Evolutionary conservation across 2,113 vertebrate species (phyloP), one percentile per base, ranked within the genome.

Genomic region (Dicerorhinus sumatrensis): DNA sequence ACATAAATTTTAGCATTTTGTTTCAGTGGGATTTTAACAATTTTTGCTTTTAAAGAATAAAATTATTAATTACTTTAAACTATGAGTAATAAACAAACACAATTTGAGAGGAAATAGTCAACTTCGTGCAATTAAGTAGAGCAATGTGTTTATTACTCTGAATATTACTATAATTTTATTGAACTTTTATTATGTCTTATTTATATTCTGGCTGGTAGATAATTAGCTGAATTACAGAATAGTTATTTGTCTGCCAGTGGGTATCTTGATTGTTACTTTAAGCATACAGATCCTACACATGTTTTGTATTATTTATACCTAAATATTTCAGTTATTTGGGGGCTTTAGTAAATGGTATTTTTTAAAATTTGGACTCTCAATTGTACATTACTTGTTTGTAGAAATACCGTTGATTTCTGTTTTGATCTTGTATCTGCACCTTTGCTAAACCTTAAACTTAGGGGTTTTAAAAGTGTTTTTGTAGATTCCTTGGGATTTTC

Each of bases 41-140:
- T 36, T 86, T 92, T 42, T 89, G 25, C 56, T 90, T 95, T 92
- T 83, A 84, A 95, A 48, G 91, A 81, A 48, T 60, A 72, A 73
- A 85, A 51, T 42, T 51, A 72, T 89, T 56, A 83, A 84, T 73
- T 79, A 56, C n/a, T 48, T 91, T 51, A 87, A 86, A 46, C 60
- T 76, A 4, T 48, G 12, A 39, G 18, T 91, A 77, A 77, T 88
- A 62, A 88, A 91, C 70, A 18, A 48, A 27, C 67, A 18, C n/a
- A 3, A 56, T 83, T 77, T 56, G 25, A 92, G 31, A 81, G 29
- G 60, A 93, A 60, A 83, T 81, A 12, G 6, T 73, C 39, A 89
- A 25, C 25, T 75, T 76, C 16, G 36, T 63, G 0, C 3, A 94
- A 14, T 86, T 92, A 91, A 81, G 8, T 42, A 51, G 46, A 85